Evolutionary conservation across 1,140 invertebrate genomes (phyloP), one percentile per base, ranked within the genome.

Genomic region (Drosophila orosa): DNA sequence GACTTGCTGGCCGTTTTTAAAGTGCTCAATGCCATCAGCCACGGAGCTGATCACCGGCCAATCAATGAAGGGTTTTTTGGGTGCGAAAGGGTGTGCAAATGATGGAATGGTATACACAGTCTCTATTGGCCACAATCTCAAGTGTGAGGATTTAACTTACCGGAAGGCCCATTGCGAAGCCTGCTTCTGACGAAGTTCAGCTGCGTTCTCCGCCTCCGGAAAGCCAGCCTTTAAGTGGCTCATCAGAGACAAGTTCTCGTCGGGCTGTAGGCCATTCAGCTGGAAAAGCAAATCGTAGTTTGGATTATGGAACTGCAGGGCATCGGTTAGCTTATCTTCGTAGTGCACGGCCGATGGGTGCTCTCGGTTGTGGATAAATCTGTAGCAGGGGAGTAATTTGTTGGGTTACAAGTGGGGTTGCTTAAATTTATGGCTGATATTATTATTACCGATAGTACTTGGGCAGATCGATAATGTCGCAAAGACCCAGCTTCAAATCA

Each of bases 21-120:
- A 98, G 93, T 97, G 95, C 90, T 97, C 95, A 77, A 99, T 98
- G 65, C 98, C 98, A 93, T 98, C 97, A 33, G 96, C 96, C 22
- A 98, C 97, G 89, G 96, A 97, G 83, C 96, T 95, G 82, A 78
- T 39, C 12, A 19, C 12, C 8, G 52, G 54, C 24, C 52, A 62
- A 35, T 54, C 31, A 45, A 62, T 45, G 40, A 27, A 37, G n/a
- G 62, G 4, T 48, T 24, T 78, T 57, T 73, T 29, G 31, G 25
- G 19, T 55, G 33, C 42, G 37, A 54, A 31, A 27, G 35, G 66
- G 42, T 79, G 31, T 52, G 57, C 44, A 66, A 72, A 52, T 73
- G 68, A 60, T 69, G 67, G 67, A 61, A 73, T 72, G 66, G 25
- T n/a, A 37, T 31, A 61, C 68, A 76, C 52, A 50, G n/a, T 37